Evolutionary conservation across 2,888 invertebrate genomes (phyloP).

Genomic region (Drosophila putrida): DNA sequence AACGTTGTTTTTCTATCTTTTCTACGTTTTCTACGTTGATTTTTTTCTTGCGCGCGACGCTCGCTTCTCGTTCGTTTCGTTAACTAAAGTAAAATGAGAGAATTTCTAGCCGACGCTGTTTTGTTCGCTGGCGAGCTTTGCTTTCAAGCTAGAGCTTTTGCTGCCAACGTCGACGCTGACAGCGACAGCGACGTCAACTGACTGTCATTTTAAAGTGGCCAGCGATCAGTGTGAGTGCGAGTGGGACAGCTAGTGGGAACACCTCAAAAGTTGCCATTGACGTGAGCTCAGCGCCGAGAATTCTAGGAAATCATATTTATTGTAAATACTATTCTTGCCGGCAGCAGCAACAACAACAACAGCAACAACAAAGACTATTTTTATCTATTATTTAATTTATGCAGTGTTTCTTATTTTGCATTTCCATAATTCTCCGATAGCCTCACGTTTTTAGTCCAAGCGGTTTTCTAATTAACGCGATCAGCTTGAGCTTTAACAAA

Average conservation of each 20-base stretch:
- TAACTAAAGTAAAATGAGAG: conserved; percentile 78
- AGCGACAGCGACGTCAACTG: conserved; percentile 22
- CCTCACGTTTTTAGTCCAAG: conserved; percentile 62
- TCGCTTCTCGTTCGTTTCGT: conserved; percentile 83
- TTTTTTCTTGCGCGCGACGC: conserved; percentile 67
- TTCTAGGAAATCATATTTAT: conserved; percentile 71
- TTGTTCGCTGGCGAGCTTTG: conserved; percentile 17
- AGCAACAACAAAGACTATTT: conserved; percentile 22
- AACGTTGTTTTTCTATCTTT: conserved; percentile 26
- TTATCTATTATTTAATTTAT: conserved; percentile 70
- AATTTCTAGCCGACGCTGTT: conserved; percentile 43
- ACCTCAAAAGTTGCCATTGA: conserved; percentile 31
- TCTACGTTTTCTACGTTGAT: neutral
- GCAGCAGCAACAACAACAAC: conserved; percentile 28
- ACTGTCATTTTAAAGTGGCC: conserved; percentile 48
- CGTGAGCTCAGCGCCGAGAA: conserved; percentile 54
- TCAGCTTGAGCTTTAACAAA: conserved; percentile 36
- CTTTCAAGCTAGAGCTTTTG: conserved; percentile 33
- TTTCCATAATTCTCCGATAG: conserved; percentile 58
- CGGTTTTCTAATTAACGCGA: conserved; percentile 72
- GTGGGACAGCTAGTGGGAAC: conserved; percentile 35
- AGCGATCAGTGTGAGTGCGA: conserved; percentile 46
- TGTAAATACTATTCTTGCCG: conserved; percentile 57
- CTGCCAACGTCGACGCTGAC: conserved; percentile 9
- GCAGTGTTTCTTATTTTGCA: conserved; percentile 54